Conservation (phyloP, 2,113 vertebrate genomes). For the Onychorhynchus coronatus region DNA sequence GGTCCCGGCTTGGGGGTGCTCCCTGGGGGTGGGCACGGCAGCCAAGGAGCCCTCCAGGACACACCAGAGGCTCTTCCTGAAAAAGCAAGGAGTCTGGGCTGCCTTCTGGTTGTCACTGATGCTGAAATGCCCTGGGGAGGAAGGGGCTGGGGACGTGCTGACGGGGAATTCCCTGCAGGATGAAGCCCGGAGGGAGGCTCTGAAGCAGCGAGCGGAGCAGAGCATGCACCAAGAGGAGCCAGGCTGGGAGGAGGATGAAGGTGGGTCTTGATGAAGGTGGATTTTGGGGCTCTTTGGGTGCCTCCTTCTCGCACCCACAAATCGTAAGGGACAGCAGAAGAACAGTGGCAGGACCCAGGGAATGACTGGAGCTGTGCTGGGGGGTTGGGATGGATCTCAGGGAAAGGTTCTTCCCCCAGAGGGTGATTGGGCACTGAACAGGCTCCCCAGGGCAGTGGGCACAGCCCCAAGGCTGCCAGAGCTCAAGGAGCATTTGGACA, state of each 20-base stretch:
- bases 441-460: neutral
- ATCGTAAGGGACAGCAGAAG: neutral
- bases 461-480: neutral
- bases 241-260: slow-evolving; percentile 94
- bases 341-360: neutral
- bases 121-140: neutral
- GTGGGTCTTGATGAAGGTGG: slow-evolving; percentile 41
- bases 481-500: neutral
- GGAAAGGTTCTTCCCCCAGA: neutral
- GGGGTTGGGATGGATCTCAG: neutral
- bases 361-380: neutral
- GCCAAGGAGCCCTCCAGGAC: neutral
- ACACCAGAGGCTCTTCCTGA: neutral
- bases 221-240: slow-evolving; percentile 84
- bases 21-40: neutral
- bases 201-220: slow-evolving; percentile 94
- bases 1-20: neutral
- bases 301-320: neutral
- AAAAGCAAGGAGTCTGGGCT: neutral
- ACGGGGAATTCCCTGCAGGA: slow-evolving; percentile 73
- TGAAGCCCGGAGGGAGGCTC: slow-evolving; percentile 88
- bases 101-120: neutral
- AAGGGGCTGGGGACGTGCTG: neutral
- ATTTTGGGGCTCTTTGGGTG: neutral
- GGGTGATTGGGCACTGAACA: neutral